Evolutionary conservation across 1,140 invertebrate genomes (phyloP).

Genomic region (Elymnias hypermnestra): DNA sequence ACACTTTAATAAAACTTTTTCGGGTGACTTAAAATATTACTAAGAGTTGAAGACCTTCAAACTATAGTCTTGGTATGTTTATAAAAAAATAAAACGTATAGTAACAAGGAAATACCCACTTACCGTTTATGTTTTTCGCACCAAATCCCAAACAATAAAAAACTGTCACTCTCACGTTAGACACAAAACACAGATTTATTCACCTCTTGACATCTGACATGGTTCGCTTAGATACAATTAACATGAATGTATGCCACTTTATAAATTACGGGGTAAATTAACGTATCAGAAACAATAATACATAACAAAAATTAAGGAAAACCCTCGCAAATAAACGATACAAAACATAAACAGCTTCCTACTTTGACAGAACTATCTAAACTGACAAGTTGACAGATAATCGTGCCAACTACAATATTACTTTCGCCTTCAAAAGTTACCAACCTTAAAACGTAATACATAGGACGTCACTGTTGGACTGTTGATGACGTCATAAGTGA

Average conservation of each 20-base stretch:
- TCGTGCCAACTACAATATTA: constrained; percentile 46
- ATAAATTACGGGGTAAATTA: constrained; percentile 44
- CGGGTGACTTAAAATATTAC: too few species aligned
- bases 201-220: constrained; percentile 74
- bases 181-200: constrained; percentile 67
- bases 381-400: constrained; percentile 69
- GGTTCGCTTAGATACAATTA: constrained; percentile 42
- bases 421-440: constrained; percentile 45
- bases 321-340: constrained; percentile 70
- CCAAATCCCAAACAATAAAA: constrained; percentile 68
- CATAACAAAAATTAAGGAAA: constrained; percentile 63
- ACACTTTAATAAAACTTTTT: too few species aligned
- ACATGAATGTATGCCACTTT: constrained; percentile 50
- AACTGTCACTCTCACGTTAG: constrained; percentile 66
- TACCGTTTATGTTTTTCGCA: constrained; percentile 66
- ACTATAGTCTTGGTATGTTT: neutral
- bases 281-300: constrained; percentile 64
- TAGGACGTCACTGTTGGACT: constrained; percentile 10
- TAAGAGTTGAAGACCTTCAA: neutral
- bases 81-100: constrained; percentile 6
- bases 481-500: constrained; percentile 9
- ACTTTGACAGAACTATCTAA: constrained; percentile 67
- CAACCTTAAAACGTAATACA: constrained; percentile 26
- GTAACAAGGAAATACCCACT: constrained; percentile 46
- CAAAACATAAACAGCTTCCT: constrained; percentile 74